Evolutionary conservation across 1,140 invertebrate species (phyloP), one percentile per base, ranked within the genome.

Genomic region (Chymomyza costata): DNA sequence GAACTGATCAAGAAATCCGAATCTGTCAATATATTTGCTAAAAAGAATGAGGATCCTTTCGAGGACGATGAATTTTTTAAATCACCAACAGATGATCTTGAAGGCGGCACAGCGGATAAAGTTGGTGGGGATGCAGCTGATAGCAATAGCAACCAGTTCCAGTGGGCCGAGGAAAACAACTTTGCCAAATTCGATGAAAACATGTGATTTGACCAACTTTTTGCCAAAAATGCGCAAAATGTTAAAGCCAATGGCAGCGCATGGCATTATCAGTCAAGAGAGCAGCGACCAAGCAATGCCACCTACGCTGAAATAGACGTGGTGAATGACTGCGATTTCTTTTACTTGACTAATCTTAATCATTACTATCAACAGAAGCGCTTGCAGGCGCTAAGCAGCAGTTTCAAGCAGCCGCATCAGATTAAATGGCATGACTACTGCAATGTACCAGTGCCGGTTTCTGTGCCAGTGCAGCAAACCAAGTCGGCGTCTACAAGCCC

Each of bases 31-130:
- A 95, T 95, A 61, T 95, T 95, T 85, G 90, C 90, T 3, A 88
- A 93, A 32, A 89, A 90, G 49, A 89, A 91, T 65, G 91, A 88
- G 70, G 94, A 95, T 87, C 94, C 94, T 2, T 95, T 95, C 83
- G 92, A 93, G 58, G 93, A 94, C 47, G 93, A 95, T 59, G 93
- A 94, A 65, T 95, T 95, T 85, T 94, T 94, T 69, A 91, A 90
- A 25, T 73, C 71, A n/a, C 74, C 83, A 8, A 17, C 11, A 7
- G 63, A 62, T 2, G 65, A 80, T 8, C 37, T 14, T 13, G 13
- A 10, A 41, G 34, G 40, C 46, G 11, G 18, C 30, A 25, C 32
- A 1, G 44, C 62, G 19, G 57, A 60, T n/a, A 46, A 55, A 6
- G 37, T 49, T 7, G 34, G 30, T 17, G 2, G 21, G 10, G 0